Conservation (phyloP, 2,888 invertebrate species). For the Schizotus pectinicornis region DNA sequence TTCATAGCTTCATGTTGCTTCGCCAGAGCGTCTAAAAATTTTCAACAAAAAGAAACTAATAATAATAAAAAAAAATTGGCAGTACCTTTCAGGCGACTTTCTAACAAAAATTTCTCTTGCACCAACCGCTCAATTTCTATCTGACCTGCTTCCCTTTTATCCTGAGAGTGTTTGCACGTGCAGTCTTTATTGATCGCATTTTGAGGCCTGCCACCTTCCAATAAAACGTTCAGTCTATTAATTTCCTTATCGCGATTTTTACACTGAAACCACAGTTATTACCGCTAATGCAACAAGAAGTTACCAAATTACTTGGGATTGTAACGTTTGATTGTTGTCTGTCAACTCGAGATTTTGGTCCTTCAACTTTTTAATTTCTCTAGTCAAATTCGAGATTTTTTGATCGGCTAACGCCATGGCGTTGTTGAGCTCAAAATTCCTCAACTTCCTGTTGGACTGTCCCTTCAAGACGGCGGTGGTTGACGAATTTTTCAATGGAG, state of each 20-base stretch:
- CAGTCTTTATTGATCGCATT: conserved; percentile 70
- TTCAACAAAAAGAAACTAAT: conserved; percentile 3
- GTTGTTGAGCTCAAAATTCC: conserved; percentile 60
- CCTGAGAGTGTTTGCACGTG: conserved; percentile 65
- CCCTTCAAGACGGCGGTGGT: conserved; percentile 58
- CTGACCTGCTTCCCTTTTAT: conserved; percentile 57
- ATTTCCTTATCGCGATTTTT: conserved; percentile 73
- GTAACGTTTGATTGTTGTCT: conserved; percentile 55
- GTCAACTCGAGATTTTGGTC: conserved; percentile 53
- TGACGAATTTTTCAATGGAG: conserved; percentile 24
- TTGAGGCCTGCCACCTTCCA: conserved; percentile 75
- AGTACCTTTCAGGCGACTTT: conserved; percentile 62
- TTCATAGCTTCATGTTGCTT: conserved; percentile 85
- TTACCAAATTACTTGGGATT: conserved; percentile 53
- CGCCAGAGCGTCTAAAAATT: conserved; percentile 61
- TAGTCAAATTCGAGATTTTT: conserved; percentile 56
- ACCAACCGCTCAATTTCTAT: conserved; percentile 66
- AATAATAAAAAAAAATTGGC: neutral
- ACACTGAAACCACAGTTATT: conserved; percentile 36
- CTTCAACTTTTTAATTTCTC: conserved; percentile 56
- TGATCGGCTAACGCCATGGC: conserved; percentile 51
- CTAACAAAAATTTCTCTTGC: conserved; percentile 66
- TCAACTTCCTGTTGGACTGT: conserved; percentile 58
- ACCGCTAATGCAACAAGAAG: too few relatives aligned
- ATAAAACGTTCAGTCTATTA: conserved; percentile 67